Evolutionary conservation across 2,888 invertebrate genomes (phyloP).

Genomic region (Eristalis pertinax): DNA sequence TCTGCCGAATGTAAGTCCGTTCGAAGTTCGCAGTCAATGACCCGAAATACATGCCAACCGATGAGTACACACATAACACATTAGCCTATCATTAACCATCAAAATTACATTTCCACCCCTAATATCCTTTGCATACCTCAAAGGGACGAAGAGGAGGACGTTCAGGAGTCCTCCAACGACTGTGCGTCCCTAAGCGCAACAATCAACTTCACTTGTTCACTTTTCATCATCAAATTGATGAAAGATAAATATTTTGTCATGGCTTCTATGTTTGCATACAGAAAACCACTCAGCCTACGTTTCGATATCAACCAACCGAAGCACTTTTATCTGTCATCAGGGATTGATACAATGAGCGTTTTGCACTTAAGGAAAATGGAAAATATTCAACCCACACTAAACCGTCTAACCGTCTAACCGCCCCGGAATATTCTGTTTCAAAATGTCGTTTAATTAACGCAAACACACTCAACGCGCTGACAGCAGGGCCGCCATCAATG

Average conservation of each 20-base stretch:
- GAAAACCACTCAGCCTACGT: neutral
- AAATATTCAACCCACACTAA: neutral
- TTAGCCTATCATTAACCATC: no score
- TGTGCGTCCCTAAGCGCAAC: neutral
- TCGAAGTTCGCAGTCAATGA: no score
- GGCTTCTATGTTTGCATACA: constrained; percentile 5
- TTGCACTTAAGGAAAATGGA: constrained; percentile 25
- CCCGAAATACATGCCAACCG: no score
- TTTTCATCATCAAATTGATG: constrained; percentile 29
- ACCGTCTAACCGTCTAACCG: neutral
- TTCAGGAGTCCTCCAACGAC: neutral
- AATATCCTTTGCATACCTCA: no score
- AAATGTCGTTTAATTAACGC: constrained; percentile 44
- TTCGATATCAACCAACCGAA: constrained; percentile 6
- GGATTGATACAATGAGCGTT: neutral
- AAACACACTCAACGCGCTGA: constrained; percentile 33
- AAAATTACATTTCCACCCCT: no score
- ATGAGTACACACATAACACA: no score
- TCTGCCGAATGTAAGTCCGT: no score
- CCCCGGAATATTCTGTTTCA: neutral
- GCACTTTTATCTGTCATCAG: constrained; percentile 23
- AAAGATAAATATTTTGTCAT: constrained; percentile 35
- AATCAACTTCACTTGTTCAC: constrained; percentile 6
- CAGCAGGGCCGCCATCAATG: constrained; percentile 2
- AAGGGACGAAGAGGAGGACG: no score